Base-by-base conservation (phyloP, 2,888 invertebrate species). In the Stomorhina lunata region DNA sequence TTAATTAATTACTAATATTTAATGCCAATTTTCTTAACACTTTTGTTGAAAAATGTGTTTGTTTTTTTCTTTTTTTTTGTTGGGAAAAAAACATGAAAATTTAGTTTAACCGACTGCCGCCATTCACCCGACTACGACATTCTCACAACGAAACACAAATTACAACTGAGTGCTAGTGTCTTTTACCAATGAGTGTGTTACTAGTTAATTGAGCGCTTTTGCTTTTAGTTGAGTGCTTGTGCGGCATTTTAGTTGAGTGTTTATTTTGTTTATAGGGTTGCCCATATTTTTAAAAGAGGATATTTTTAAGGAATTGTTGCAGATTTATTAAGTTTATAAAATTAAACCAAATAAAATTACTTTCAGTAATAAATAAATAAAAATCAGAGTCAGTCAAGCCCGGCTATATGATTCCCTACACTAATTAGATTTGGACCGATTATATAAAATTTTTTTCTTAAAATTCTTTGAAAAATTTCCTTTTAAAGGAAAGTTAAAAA, bases 101-200 rank as follows among this genome's bases (percentile, higher is more conserved):
- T 29, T 40, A 17, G 6, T 25, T 63, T 48, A 55, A 50, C 77
- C 78, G 68, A 63, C 68, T 10, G 48, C 68, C 68, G 55, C 15
- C 40, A 63, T 63, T 48, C 22, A 65, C 55, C 20, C 68, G 53
- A 25, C 50, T 20, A 63, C 40, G 66, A 61, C 55, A 68, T 69
- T 57, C 50, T 48, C 73, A 55, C 69, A 73, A 81, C 73, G 69
- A 81, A 78, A 65, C 78, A 73, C 81, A 72, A 81, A 73, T 68
- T 78, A 73, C 78, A 78, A 81, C 81, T 81, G 78, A 78, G 73
- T 69, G 15, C 9, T n/a, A 29, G 17, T 50, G 7, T 43, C 25
- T 81, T 81, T 59, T 81, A 76, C 81, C 81, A 81, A 81, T 48
- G 81, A 69, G 81, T 37, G 53, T 37, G 20, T 57, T 43, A 43